phyloP scores from a whole-genome alignment of 2,113 vertebrate genomes.

The Ailuropoda melanoleuca region DNA sequence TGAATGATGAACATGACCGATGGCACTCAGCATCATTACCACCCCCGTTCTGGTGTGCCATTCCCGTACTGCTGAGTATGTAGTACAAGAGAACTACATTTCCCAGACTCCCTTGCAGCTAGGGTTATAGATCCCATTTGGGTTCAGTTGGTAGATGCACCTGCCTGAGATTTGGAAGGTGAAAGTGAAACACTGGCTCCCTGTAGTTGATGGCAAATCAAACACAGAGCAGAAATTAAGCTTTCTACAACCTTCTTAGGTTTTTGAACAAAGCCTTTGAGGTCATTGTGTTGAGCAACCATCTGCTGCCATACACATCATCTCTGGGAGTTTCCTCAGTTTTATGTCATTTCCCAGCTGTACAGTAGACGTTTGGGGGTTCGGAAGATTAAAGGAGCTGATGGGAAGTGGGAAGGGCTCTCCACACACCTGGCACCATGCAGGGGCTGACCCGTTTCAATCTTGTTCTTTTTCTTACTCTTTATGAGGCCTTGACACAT shows the following conservation, averaged over 20 bases:
- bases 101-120: not conserved
- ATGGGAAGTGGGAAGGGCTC: not conserved
- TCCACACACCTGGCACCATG: too few relatives aligned
- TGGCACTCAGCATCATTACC: not conserved
- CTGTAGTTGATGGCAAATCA: not conserved
- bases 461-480: not conserved
- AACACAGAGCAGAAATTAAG: not conserved
- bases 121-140: not conserved
- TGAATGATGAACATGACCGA: not conserved
- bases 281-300: not conserved
- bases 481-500: not conserved
- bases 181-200: not conserved
- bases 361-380: not conserved
- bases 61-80: not conserved
- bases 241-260: not conserved
- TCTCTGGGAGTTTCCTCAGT: not conserved
- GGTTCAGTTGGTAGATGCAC: not conserved
- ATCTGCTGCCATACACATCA: not conserved
- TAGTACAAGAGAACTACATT: not conserved
- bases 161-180: not conserved
- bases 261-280: not conserved
- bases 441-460: too few relatives aligned
- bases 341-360: not conserved
- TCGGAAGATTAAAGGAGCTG: not conserved
- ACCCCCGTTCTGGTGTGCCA: not conserved